Evolutionary conservation across 2,797 vertebrate genomes (phyloP).

Genomic region (Gastrophryne carolinensis): DNA sequence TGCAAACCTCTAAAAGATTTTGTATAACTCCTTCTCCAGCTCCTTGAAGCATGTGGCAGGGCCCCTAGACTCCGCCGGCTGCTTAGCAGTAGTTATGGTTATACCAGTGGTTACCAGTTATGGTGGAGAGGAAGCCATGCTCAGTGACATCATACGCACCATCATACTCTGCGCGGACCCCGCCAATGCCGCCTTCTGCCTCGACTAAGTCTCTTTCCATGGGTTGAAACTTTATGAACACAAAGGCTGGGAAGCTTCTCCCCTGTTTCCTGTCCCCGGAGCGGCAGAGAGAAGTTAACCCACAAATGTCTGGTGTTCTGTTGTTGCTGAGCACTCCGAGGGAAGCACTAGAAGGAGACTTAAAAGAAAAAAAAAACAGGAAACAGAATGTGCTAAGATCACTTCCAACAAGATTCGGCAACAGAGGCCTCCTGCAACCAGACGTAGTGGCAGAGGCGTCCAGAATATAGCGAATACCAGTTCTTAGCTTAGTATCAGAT

Average conservation of each 20-base stretch:
- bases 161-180: background rate
- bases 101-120: too few relatives aligned
- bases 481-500: too few relatives aligned
- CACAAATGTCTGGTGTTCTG: background rate
- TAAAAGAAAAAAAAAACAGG: background rate
- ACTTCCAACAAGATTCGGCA: too few relatives aligned
- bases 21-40: too few relatives aligned
- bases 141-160: background rate
- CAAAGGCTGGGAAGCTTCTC: background rate
- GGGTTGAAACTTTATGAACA: background rate
- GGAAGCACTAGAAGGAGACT: background rate
- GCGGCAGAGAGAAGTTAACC: background rate
- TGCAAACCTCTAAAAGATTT: too few relatives aligned
- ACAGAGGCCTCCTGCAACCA: too few relatives aligned
- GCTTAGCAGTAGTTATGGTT: background rate
- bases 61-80: background rate
- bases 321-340: background rate
- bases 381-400: too few relatives aligned
- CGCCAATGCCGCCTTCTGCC: background rate
- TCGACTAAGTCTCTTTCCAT: background rate
- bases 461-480: too few relatives aligned
- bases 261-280: slow-evolving; percentile 8
- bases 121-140: background rate
- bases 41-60: too few relatives aligned
- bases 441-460: too few relatives aligned